Percentiles rank a stretch among this genome's conserved stretches.
These are phyloP conservation scores for Acanthosoma haemorrhoidale DNA, from an alignment of 2,888 invertebrate species.

Conservation along the genomic window DNA sequence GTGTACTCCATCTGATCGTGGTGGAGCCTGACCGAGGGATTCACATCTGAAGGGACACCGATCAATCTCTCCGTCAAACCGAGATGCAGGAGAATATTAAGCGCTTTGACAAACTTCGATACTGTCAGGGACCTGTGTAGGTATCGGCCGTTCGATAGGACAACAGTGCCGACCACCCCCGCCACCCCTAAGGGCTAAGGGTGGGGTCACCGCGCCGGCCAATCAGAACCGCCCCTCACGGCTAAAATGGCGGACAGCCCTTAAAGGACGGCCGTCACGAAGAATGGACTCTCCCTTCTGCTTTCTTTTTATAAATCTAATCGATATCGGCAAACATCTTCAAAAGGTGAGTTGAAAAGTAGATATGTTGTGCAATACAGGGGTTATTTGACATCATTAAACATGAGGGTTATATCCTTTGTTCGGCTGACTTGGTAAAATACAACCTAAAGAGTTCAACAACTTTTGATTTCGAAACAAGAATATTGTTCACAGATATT, in stretches of 20 bases:
- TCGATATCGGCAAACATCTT: slow-evolving; percentile 13
- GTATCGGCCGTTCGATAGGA: slow-evolving; percentile 7
- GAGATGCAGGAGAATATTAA: neutral
- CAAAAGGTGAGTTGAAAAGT: neutral
- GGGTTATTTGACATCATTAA: neutral
- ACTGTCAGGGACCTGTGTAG: neutral
- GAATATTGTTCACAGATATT: too few species aligned
- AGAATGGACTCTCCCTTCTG: slow-evolving; percentile 9
- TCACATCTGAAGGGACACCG: neutral
- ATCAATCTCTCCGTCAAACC: neutral
- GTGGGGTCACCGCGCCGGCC: slow-evolving; percentile 22
- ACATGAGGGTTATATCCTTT: too few species aligned
- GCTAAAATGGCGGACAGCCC: slow-evolving; percentile 32
- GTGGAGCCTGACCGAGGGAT: neutral
- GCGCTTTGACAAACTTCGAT: neutral
- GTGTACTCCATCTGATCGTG: slow-evolving; percentile 38
- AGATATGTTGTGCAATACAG: neutral
- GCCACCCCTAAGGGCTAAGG: slow-evolving; percentile 24
- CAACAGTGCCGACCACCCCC: slow-evolving; percentile 16
- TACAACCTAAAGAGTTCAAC: too few species aligned
- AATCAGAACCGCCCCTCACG: slow-evolving; percentile 19
- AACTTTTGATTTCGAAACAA: too few species aligned
- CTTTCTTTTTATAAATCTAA: slow-evolving; percentile 22
- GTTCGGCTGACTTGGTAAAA: too few species aligned
- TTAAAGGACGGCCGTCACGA: neutral